A percentile compares a stretch with the other conserved stretches of the same genome.
Conservation (phyloP, 2,113 vertebrate genomes). For the Equus quagga region DNA sequence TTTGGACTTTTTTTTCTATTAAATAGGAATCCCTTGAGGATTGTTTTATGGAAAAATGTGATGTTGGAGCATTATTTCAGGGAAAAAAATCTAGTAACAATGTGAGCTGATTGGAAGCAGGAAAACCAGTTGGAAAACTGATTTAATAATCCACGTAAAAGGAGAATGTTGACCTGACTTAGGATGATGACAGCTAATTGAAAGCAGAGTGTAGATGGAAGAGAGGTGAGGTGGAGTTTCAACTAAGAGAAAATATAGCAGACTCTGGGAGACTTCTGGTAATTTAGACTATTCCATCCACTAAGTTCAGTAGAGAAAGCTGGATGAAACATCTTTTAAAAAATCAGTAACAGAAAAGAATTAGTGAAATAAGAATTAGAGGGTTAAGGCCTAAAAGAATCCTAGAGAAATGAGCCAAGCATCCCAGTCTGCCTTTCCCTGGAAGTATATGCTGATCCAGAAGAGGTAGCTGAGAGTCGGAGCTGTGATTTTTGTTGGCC, state of each 20-base stretch:
- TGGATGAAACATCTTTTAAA: background rate
- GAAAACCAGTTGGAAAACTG: background rate
- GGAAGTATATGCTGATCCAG: background rate
- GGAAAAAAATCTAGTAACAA: background rate
- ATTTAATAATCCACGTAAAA: background rate
- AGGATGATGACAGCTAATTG: background rate
- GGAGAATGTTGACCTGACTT: background rate
- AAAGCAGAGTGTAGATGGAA: background rate
- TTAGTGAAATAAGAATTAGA: background rate
- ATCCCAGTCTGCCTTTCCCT: background rate
- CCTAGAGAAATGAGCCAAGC: background rate
- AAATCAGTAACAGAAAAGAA: background rate
- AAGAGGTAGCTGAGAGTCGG: background rate
- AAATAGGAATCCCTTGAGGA: background rate
- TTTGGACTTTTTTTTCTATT: background rate
- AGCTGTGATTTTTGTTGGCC: background rate
- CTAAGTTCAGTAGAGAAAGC: background rate
- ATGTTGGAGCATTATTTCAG: background rate
- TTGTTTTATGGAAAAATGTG: slow-evolving; percentile 24
- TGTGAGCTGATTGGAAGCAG: background rate
- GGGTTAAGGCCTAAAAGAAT: background rate
- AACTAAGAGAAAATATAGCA: background rate
- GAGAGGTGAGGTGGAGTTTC: background rate
- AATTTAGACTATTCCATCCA: background rate
- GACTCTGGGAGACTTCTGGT: background rate